Conservation (phyloP, 2,113 vertebrate genomes). For the Poicephalus meyeri region DNA sequence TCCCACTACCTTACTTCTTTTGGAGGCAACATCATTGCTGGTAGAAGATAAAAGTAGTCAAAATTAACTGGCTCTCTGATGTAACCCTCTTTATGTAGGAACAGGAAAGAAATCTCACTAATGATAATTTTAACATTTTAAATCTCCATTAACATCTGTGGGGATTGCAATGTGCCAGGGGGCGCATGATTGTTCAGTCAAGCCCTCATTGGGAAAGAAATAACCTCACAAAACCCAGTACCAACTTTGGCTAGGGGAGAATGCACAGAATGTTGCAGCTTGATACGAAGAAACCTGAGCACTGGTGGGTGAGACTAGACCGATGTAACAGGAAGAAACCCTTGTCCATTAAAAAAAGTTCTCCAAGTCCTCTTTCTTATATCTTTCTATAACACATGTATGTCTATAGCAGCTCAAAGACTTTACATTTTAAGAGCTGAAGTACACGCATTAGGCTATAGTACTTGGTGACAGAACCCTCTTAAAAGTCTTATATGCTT, state of each 20-base stretch:
- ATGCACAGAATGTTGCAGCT: neutral
- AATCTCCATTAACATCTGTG: neutral
- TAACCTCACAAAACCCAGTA: neutral
- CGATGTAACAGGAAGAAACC: neutral
- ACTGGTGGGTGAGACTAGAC: neutral
- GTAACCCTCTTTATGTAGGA: neutral
- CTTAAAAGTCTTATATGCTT: neutral
- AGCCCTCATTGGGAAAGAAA: neutral
- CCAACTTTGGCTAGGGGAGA: neutral
- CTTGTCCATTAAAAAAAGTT: neutral
- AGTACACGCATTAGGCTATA: rapidly evolving
- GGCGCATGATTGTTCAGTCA: neutral
- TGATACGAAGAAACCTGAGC: neutral
- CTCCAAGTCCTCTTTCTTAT: neutral
- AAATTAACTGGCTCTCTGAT: neutral
- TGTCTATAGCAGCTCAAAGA: neutral
- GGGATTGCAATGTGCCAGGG: rapidly evolving
- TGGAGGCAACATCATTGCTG: neutral
- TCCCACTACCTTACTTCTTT: neutral
- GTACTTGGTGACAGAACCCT: neutral
- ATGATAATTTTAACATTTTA: neutral
- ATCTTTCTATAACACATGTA: neutral
- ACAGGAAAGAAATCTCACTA: neutral
- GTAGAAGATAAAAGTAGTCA: neutral
- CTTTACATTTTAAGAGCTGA: neutral